Conservation (phyloP, 2,797 vertebrate species). For the Falco cherrug region DNA sequence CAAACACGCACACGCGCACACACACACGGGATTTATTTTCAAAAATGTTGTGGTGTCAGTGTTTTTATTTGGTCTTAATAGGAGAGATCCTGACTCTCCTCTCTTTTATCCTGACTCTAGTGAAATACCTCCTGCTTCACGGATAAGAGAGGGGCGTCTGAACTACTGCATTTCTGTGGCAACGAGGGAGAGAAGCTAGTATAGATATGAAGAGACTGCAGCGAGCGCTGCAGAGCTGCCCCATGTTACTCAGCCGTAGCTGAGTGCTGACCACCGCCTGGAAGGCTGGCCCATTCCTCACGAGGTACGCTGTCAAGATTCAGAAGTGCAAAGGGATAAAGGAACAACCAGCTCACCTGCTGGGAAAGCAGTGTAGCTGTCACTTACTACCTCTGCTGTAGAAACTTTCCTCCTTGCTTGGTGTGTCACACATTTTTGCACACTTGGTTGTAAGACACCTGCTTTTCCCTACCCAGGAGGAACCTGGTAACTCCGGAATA, state of each 20-base stretch:
- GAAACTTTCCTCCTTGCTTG: neutral
- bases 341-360: neutral
- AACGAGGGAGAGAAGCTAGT: neutral
- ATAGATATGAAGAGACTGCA: accelerated
- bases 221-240: neutral
- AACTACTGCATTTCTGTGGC: neutral
- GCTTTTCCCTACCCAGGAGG: neutral
- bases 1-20: too few relatives aligned
- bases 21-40: neutral
- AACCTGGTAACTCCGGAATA: neutral
- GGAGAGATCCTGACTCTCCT: neutral
- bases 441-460: neutral
- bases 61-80: neutral
- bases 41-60: too few relatives aligned
- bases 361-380: neutral
- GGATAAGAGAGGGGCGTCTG: neutral
- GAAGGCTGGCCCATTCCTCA: accelerated
- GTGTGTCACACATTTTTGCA: neutral
- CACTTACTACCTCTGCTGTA: neutral
- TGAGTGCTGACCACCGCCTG: neutral
- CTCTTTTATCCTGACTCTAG: neutral
- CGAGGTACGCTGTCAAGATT: neutral
- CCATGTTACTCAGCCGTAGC: accelerated
- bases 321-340: neutral
- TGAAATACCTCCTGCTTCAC: neutral